Base-by-base conservation (phyloP, 2,113 vertebrate genomes). In the Emydocephalus ijimae region DNA sequence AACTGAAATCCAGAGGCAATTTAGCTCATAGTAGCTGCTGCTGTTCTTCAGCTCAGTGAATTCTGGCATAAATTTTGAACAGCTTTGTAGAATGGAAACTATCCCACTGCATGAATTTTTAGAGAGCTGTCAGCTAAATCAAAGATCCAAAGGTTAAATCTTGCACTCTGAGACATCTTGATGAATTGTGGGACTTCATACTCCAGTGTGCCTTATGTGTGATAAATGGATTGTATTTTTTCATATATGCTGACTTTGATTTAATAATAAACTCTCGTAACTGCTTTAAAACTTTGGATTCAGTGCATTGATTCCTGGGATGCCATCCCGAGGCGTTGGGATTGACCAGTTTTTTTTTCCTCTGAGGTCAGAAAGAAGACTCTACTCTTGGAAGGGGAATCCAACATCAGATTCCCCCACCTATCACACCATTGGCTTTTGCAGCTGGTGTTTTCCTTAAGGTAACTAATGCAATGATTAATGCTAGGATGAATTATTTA, bases 81-180 rank as follows among this genome's bases (percentile, higher is more conserved):
- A 93, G 81, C 91, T 95, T 26, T 95, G 94, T 93, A 92, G 64
- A 34, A 0, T 3, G 91, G 90, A 52, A 94, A 87, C 88, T 94
- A 95, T 94, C 92, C 95, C 94, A 52, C 87, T 91, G 85, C 4
- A 92, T 92, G 92, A 91, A 94, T 95, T 96, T 95, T 94, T 93
- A 56, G 55, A 89, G 90, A 94, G 95, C 94, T 97, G 94, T 91
- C 95, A 96, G 81, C 90, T 94, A 95, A 95, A 95, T 94, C 91
- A 94, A 92, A 95, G 92, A 96, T 94, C 90, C 89, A 94, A 95
- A 95, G 91, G 94, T 93, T 95, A 96, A 95, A 95, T 89, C 86
- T 93, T 93, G 56, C 94, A 92, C 91, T 96, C 0, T 0, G 50
- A 95, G 93, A 91, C 88, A 95, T 93, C 91, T 91, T 34, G 12